Base-by-base conservation (phyloP, 2,888 invertebrate genomes). In the Epistrophe eligans region DNA sequence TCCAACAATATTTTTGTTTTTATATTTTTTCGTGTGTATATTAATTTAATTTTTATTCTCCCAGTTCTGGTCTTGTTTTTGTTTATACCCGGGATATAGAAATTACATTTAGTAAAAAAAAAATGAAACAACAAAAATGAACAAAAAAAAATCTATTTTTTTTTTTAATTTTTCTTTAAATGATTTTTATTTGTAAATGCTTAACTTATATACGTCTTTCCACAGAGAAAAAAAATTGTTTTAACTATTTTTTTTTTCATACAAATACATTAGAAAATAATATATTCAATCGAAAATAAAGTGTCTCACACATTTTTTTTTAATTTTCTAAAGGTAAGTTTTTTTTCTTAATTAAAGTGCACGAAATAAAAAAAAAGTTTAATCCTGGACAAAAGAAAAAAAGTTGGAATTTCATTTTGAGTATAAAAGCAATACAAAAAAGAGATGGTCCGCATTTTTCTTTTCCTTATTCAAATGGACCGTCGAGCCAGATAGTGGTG, bases 171-270 rank as follows among this genome's bases (percentile, higher is more conserved):
- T 43, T 43, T 13, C 48, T 40, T 57, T 24, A n/a, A 24, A 43
- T 28, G 24, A 50, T 66, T 45, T 52, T 35, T 67, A 1, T 15
- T 67, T 19, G 13, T 48, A 64, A 66, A 92, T 89, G 89, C 72
- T 82, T 91, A 92, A 92, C 92, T 93, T 90, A 94, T 94, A 94
- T 95, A 94, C 95, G 95, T 95, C 95, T 95, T 95, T 95, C 95
- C 95, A 95, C 95, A 95, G 95, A 95, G 95, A 95, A 95, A 95
- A 24, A 40, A 40, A 24, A 4, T 32, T 83, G 24, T 95, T 94
- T 95, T 94, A 15, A 43, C 43, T 43, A 15, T 43, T 0, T 40
- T 11, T 11, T 15, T 55, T 19, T 77, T 24, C 24, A 62, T 64
- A 77, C 28, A 60, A 55, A 77, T 35, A 58, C 9, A 19, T 38